Evolutionary conservation across 1,140 invertebrate species (phyloP), one percentile per base, ranked within the genome.

Genomic region (Pseudoatta argentina): DNA sequence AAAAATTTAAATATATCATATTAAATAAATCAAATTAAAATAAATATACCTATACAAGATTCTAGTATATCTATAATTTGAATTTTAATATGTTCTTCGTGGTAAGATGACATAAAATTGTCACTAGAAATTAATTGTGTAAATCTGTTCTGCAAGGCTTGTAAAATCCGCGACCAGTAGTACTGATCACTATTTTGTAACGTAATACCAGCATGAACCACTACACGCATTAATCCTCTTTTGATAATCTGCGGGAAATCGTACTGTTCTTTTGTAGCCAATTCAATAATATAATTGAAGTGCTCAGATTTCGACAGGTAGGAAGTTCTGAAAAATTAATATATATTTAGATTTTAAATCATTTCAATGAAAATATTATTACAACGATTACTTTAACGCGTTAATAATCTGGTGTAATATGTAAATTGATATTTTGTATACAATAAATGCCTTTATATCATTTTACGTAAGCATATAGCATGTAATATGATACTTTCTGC

Each of bases 61-160:
- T 97, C 97, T 10, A 97, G 91, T 64, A 97, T 94, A 91, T 96
- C 96, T 21, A 96, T 95, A n/a, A 97, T 94, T 91, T 96, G 96
- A 59, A 95, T 93, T 93, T 96, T 96, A 14, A 97, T 94, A 24
- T 95, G 92, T 87, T 97, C 96, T 78, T 96, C 93, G 48, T 97
- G 96, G 87, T 96, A 96, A 2, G 94, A 94, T 75, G 96, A 95
- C 53, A 93, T 93, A 91, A 97, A 97, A 87, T 96, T 96, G 63
- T 96, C 95, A 73, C 96, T 94, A 39, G 94, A 94, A 51, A 97
- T 93, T 12, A 97, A 93, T 81, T 93, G 93, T 87, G 96, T 96
- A 81, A 97, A 97, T 76, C 95, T 94, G 21, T 96, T 94, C 78
- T 96, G 94, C 7, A 97, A 91, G 0, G 97, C 96, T 90, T 96